A percentile compares a stretch with the other conserved stretches of the same genome.
Conservation (phyloP, 2,797 vertebrate species). For the Tangara arthus region DNA sequence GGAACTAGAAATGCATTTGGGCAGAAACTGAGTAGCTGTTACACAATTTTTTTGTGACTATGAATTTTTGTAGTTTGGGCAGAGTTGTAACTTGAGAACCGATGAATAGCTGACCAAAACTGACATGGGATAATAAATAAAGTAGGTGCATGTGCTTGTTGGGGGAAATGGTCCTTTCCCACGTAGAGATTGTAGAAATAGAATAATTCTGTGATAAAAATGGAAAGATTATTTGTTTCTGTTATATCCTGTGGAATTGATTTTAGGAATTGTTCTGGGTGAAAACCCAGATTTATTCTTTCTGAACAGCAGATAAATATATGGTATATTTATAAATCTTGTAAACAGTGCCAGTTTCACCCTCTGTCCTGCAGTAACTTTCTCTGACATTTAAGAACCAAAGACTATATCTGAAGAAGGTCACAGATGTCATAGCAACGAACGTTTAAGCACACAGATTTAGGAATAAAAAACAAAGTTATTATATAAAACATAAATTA, state of each 20-base stretch:
- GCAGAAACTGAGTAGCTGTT: background rate
- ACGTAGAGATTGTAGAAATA: background rate
- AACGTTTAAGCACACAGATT: background rate
- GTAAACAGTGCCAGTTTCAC: background rate
- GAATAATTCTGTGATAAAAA: background rate
- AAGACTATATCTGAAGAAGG: background rate
- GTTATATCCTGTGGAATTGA: background rate
- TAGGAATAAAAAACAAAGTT: background rate
- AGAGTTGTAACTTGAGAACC: background rate
- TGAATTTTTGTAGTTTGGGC: background rate
- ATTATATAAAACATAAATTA: background rate
- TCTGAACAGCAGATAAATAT: background rate
- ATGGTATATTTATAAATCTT: background rate
- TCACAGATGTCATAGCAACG: background rate
- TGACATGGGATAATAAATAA: background rate
- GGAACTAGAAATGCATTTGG: background rate
- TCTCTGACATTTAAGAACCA: background rate
- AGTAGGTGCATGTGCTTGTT: fast-evolving
- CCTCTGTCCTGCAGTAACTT: background rate
- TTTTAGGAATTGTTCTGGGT: background rate
- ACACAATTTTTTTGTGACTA: background rate
- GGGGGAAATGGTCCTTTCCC: background rate
- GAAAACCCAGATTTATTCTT: background rate
- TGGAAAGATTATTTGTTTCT: background rate
- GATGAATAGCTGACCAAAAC: background rate